Evolutionary conservation across 2,888 invertebrate genomes (phyloP).

Genomic region (Epiblema foenella): DNA sequence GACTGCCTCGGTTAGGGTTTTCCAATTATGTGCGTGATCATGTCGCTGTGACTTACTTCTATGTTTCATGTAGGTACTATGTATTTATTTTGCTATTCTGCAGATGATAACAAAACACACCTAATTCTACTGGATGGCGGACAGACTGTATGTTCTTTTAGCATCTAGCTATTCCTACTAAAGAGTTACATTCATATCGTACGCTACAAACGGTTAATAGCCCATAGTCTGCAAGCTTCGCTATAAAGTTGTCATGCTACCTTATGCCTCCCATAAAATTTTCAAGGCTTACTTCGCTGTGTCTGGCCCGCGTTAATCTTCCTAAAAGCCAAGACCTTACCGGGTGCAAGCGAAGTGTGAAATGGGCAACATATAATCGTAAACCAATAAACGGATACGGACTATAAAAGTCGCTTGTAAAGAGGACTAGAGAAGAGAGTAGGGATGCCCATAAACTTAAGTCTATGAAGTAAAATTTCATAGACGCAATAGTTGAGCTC

Average conservation of each 20-base stretch:
- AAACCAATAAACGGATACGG: background rate
- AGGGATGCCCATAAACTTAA: background rate
- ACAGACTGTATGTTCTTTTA: too few species aligned
- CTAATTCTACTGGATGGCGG: too few species aligned
- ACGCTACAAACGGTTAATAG: slow-evolving; percentile 1
- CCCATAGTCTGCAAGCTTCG: slow-evolving; percentile 9
- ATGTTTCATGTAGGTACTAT: too few species aligned
- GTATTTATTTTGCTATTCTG: too few species aligned
- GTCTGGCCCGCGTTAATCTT: background rate
- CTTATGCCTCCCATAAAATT: slow-evolving; percentile 13
- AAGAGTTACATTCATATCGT: background rate
- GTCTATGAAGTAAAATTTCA: too few species aligned
- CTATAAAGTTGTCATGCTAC: background rate
- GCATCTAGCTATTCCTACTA: background rate
- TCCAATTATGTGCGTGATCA: too few species aligned
- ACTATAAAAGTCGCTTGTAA: background rate
- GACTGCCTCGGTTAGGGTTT: too few species aligned
- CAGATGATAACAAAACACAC: too few species aligned
- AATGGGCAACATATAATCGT: background rate
- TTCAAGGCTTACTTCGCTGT: background rate
- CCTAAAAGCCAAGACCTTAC: slow-evolving; percentile 14
- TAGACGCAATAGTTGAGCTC: too few species aligned
- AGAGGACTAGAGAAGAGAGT: background rate
- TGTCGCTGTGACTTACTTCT: too few species aligned
- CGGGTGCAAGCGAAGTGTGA: background rate